Evolutionary conservation across 1,140 invertebrate species (phyloP).

Genomic region (Rhizoglyphus robini): DNA sequence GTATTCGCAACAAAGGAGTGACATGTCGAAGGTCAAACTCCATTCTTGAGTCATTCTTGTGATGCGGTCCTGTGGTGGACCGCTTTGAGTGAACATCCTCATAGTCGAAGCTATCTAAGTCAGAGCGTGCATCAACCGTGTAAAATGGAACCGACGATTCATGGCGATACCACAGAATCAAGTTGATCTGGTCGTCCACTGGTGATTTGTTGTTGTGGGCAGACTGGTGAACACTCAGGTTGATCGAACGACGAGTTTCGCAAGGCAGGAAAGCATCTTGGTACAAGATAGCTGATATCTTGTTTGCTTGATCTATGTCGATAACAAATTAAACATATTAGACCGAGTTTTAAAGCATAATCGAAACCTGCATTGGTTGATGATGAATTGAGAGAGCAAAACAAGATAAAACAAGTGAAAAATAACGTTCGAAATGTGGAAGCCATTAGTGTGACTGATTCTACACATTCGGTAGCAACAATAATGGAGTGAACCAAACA

Average conservation of each 20-base stretch:
- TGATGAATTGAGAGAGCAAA: background rate
- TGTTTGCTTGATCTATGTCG: background rate
- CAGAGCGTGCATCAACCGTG: conserved; percentile 23
- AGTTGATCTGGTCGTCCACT: conserved; percentile 23
- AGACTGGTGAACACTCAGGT: background rate
- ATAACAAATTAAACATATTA: too few species aligned
- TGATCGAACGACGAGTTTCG: conserved; percentile 3
- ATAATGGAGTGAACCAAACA: too few species aligned
- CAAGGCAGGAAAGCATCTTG: conserved; percentile 12
- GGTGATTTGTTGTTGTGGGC: background rate
- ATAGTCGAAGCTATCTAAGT: background rate
- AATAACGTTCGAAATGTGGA: too few species aligned
- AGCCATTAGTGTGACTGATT: too few species aligned
- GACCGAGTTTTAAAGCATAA: too few species aligned
- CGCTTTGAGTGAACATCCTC: background rate
- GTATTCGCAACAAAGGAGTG: conserved; percentile 57
- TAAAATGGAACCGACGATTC: conserved; percentile 32
- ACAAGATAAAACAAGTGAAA: too few species aligned
- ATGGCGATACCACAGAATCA: conserved; percentile 74
- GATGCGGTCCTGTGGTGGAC: background rate
- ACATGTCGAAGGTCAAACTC: conserved; percentile 4
- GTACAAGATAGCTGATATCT: conserved; percentile 5
- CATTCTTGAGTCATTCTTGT: conserved; percentile 19
- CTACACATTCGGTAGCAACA: too few species aligned
- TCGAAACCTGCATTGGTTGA: too few species aligned